These are phyloP conservation scores for Parasteatoda lunata DNA, from an alignment of 2,888 invertebrate genomes.

Conservation along the genomic window DNA sequence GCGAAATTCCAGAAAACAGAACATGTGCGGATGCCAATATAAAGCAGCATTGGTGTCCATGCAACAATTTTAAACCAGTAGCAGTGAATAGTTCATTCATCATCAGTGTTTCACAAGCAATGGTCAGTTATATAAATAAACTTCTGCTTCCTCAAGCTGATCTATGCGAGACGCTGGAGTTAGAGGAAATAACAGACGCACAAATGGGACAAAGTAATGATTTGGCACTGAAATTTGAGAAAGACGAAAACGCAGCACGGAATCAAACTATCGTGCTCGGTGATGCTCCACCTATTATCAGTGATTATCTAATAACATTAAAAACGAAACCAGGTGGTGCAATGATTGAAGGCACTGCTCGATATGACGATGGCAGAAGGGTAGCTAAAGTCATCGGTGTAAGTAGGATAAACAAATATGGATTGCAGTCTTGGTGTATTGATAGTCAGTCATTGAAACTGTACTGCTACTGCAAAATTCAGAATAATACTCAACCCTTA, in stretches of 20 bases:
- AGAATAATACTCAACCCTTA: too few species aligned
- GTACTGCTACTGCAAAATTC: conserved; percentile 73
- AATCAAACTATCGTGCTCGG: conserved; percentile 49
- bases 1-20: conserved; percentile 72
- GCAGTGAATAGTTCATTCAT: conserved; percentile 3
- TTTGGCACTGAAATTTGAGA: conserved; percentile 38
- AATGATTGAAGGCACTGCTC: conserved; percentile 86
- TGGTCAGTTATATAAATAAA: conserved; percentile 29
- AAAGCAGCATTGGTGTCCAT: conserved; percentile 74
- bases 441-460: conserved; percentile 72
- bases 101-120: conserved; percentile 10
- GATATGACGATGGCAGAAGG: conserved; percentile 71
- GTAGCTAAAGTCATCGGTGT: conserved; percentile 78
- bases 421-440: conserved; percentile 74
- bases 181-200: conserved; percentile 29
- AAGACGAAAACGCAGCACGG: conserved; percentile 45
- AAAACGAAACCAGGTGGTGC: conserved; percentile 81
- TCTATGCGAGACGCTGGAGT: neutral
- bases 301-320: conserved; percentile 80
- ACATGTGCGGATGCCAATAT: conserved; percentile 74
- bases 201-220: conserved; percentile 36
- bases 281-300: conserved; percentile 15
- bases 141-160: neutral
- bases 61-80: conserved; percentile 60
- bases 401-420: conserved; percentile 75